Evolutionary conservation across 2,888 invertebrate genomes (phyloP), one percentile per base, ranked within the genome.

Genomic region (Hydrotaea cyrtoneurina): DNA sequence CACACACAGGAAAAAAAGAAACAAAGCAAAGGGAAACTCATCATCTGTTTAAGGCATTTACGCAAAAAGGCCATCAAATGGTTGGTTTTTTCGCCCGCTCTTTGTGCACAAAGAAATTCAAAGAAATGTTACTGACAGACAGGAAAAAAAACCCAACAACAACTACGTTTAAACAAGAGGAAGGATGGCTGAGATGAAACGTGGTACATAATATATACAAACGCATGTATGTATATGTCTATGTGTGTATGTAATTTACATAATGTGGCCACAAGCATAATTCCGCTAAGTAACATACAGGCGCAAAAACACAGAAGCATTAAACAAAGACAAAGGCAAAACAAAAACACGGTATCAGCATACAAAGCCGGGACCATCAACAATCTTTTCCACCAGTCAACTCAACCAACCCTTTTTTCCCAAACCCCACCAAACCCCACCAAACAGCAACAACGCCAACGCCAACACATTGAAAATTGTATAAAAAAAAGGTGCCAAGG

Each of bases 211-310:
- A 62, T 62, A 17, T n/a, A n/a, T 31, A 62, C 26, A 26, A 10
- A 31, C 4, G 15, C 31, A 26, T 31, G 31, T 31, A 11, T 15
- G 2, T 50, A 2, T n/a, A 26, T 39, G 15, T 59, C 21, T 46
- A 69, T 39, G 43, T 43, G 13, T 31, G 39, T 46, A 69, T 39
- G 43, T 43, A 69, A 69, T 69, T 23, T 57, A 64, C 71, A 76
- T 76, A 72, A 75, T 76, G 78, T 79, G 75, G 75, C 78, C 82
- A 78, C 75, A 82, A 78, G 82, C 55, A 55, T 76, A 82, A 79
- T 79, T 82, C 75, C 75, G 23, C 78, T 57, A 66, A 78, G 71
- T 55, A 78, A 75, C 59, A 69, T 53, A 46, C 43, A 66, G 39
- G 43, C 21, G 21, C 17, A 15, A 26, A 17, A 43, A 46, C 11